These are phyloP conservation scores for Tachyglossus aculeatus DNA, from an alignment of 2,797 vertebrate species.

Conservation along the genomic window DNA sequence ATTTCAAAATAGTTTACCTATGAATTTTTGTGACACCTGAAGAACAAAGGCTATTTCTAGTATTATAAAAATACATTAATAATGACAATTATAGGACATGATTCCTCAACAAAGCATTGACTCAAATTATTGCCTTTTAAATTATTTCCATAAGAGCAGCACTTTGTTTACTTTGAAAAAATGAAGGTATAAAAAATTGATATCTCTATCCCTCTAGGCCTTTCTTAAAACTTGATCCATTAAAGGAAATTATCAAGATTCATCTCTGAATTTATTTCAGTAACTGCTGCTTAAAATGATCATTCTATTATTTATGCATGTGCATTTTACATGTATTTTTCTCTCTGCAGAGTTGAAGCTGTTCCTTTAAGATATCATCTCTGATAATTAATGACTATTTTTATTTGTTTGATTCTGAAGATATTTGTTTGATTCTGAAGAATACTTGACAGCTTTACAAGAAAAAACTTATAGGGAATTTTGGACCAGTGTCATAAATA, in stretches of 20 bases:
- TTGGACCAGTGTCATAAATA: no score
- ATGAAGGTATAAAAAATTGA: neutral
- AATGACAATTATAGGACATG: neutral
- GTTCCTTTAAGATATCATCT: neutral
- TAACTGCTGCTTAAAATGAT: neutral
- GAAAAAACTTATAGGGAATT: neutral
- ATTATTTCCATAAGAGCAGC: neutral
- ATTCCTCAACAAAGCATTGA: neutral
- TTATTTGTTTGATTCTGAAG: neutral
- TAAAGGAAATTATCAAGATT: neutral
- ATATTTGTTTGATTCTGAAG: neutral
- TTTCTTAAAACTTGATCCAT: neutral
- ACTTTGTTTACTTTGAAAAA: slow-evolving; percentile 3
- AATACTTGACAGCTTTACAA: neutral
- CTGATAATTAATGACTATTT: neutral
- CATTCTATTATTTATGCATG: neutral
- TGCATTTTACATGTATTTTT: neutral
- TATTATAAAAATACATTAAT: slow-evolving; percentile 21
- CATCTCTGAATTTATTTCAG: slow-evolving; percentile 5
- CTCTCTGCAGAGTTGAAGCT: neutral
- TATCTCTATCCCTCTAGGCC: neutral
- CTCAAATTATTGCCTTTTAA: slow-evolving; percentile 29
- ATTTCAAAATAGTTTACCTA: no score
- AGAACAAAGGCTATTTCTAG: neutral
- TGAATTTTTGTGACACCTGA: slow-evolving; percentile 29